phyloP scores from a whole-genome alignment of 2,888 invertebrate genomes.

The Drosophila ustulata region DNA sequence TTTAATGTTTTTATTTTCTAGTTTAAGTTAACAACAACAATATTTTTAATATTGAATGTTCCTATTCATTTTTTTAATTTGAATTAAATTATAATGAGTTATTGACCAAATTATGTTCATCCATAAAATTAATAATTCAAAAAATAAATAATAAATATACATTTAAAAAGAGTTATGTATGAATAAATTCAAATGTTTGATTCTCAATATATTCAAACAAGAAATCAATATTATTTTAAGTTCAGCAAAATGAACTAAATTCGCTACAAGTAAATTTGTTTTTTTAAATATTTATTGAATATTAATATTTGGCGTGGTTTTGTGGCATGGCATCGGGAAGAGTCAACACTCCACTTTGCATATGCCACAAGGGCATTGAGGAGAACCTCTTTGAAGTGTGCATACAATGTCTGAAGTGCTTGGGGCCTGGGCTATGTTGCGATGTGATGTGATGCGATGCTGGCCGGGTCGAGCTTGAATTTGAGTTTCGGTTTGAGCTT shows the following conservation, averaged over 20 bases:
- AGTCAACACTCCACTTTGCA: conserved; percentile 33
- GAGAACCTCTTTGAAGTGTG: conserved; percentile 62
- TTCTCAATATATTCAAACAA: too few species aligned
- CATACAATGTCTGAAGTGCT: conserved; percentile 75
- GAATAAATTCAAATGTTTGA: neutral
- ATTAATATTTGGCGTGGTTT: neutral
- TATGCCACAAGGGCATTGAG: conserved; percentile 60
- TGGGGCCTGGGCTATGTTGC: conserved; percentile 46
- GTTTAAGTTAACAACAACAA: too few species aligned
- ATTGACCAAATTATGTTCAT: too few species aligned
- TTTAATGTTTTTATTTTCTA: too few species aligned
- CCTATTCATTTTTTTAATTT: too few species aligned
- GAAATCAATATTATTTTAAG: neutral
- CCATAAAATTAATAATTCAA: too few species aligned
- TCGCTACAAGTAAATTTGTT: neutral
- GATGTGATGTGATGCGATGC: conserved; percentile 39
- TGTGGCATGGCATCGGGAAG: conserved; percentile 31
- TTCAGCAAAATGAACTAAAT: neutral
- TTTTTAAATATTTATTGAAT: neutral
- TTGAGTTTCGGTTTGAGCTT: neutral
- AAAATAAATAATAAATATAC: too few species aligned
- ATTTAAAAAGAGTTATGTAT: too few species aligned
- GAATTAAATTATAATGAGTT: too few species aligned
- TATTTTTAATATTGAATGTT: too few species aligned
- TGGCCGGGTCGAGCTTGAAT: conserved; percentile 16